phyloP scores from a whole-genome alignment of 2,113 vertebrate species.

The Catharus bicknelli region DNA sequence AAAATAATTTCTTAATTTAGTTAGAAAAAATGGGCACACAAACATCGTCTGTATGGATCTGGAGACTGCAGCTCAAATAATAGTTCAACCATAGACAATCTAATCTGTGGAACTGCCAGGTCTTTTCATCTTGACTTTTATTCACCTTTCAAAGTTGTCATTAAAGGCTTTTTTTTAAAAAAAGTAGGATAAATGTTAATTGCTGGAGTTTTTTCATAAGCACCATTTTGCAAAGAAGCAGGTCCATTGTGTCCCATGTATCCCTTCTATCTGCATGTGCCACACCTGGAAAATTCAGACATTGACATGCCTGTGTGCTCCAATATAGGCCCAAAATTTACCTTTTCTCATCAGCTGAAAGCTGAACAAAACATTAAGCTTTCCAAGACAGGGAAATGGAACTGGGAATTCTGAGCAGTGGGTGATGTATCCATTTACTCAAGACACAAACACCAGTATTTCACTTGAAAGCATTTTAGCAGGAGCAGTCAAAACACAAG shows the following conservation, averaged over 20 bases:
- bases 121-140: background rate
- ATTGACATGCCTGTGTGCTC: background rate
- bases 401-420: background rate
- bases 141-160: background rate
- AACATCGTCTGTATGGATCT: background rate
- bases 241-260: background rate
- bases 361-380: background rate
- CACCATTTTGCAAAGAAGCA: background rate
- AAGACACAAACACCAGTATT: background rate
- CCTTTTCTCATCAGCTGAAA: background rate
- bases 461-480: background rate
- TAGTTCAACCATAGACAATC: background rate
- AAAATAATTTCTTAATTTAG: background rate
- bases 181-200: fast-evolving
- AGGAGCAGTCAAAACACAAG: background rate
- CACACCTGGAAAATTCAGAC: background rate
- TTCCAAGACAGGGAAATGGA: background rate
- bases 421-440: background rate
- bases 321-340: background rate
- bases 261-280: background rate
- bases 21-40: background rate
- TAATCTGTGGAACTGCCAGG: background rate
- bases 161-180: background rate
- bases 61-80: background rate
- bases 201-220: background rate